Conservation (phyloP, 1,140 invertebrate species). For the Drosophila nigrodunni region DNA sequence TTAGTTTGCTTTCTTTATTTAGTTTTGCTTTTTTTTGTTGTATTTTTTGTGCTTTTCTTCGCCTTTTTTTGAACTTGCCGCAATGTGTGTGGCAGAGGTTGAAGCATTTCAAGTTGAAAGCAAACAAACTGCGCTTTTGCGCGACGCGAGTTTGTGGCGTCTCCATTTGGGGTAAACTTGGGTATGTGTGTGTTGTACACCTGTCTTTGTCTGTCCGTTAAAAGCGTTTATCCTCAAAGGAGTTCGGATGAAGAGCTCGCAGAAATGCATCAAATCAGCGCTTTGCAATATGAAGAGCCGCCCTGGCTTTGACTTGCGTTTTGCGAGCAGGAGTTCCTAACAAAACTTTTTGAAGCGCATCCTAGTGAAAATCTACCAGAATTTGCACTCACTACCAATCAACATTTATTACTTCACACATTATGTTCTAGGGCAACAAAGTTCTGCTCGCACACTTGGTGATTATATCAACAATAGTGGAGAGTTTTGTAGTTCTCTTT, state of each 20-base stretch:
- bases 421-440: neutral
- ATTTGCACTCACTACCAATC: conserved; percentile 20
- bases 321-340: neutral
- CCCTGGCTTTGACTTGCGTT: neutral
- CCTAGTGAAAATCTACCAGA: neutral
- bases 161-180: neutral
- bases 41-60: neutral
- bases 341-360: neutral
- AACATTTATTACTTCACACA: conserved; percentile 26
- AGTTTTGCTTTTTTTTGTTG: conserved; percentile 30
- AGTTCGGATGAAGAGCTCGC: conserved; percentile 32
- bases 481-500: neutral
- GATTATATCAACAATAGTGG: neutral
- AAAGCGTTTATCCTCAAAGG: conserved; percentile 61
- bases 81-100: conserved; percentile 40
- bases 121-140: conserved; percentile 73
- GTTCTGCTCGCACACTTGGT: conserved; percentile 42
- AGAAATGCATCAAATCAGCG: conserved; percentile 52
- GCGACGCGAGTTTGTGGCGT: neutral
- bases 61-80: conserved; percentile 31
- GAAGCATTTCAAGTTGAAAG: conserved; percentile 56
- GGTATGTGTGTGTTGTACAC: conserved; percentile 10
- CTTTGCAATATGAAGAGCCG: conserved; percentile 10
- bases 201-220: conserved; percentile 52
- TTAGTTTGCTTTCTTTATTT: conserved; percentile 26